A percentile compares a stretch with the other conserved stretches of the same genome.
Evolutionary conservation across 2,113 vertebrate genomes (phyloP).

Genomic region (Lanius ludovicianus): DNA sequence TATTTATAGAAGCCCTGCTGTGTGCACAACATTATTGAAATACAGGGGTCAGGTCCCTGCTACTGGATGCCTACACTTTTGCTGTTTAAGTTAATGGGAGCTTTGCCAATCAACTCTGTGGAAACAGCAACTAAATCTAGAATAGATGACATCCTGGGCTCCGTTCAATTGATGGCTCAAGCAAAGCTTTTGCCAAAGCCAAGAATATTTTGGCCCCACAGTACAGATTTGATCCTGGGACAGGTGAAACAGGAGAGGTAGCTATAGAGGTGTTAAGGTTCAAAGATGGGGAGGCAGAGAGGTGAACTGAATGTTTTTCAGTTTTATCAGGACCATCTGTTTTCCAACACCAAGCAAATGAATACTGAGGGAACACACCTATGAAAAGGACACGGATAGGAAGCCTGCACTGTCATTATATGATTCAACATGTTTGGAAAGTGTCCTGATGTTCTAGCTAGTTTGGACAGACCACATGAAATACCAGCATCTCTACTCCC

Average conservation of each 20-base stretch:
- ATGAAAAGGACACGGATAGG: neutral
- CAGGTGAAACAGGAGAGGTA: neutral
- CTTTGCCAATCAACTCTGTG: constrained; percentile 52
- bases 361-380: neutral
- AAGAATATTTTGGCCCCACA: neutral
- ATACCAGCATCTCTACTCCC: neutral
- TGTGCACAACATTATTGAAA: constrained; percentile 44
- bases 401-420: neutral
- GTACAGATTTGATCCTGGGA: neutral
- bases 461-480: neutral
- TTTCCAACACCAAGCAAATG: neutral
- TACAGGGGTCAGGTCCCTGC: constrained; percentile 39
- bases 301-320: neutral
- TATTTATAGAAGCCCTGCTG: constrained; percentile 36
- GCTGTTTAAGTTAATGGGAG: constrained; percentile 40
- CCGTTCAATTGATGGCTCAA: neutral
- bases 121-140: constrained; percentile 44
- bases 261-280: neutral
- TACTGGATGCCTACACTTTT: constrained; percentile 32
- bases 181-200: neutral
- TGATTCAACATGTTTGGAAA: neutral
- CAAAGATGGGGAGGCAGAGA: neutral
- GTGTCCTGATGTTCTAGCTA: neutral
- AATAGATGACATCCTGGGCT: constrained; percentile 9
- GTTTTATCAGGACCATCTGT: neutral